Evolutionary conservation across 2,888 invertebrate species (phyloP), one percentile per base, ranked within the genome.

Genomic region (Kryphioiulus occultus): DNA sequence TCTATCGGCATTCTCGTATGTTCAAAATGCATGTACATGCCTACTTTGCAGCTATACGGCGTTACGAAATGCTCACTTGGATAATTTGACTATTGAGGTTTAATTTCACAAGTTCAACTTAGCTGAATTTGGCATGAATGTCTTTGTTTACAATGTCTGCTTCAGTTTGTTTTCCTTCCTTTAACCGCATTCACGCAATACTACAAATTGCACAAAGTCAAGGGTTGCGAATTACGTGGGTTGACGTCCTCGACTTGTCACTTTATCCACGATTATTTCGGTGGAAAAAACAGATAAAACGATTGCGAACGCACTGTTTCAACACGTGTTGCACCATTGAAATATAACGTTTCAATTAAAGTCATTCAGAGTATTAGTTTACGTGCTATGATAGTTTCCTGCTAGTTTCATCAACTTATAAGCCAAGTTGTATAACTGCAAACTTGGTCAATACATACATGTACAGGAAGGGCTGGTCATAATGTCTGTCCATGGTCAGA

Each of bases 211-310:
- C 78, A 78, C 30, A 30, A 78, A 78, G 78, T 78, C 78, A 78
- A 78, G 78, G 78, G 30, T 78, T 78, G 78, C 78, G 78, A 30
- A 15, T 78, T 30, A 78, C 78, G 78, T 78, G 78, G 78, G 78
- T 78, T 78, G 78, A 78, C 30, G 78, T 78, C 78, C 78, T 78
- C 30, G 17, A 26, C 30, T 78, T 78, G 78, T 78, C 78, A 78
- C 30, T 78, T 26, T 26, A 78, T 10, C 12, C 17, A 26, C 30
- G 30, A 78, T 78, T 78, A 78, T 78, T 78, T 78, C 78, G 78
- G 78, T 78, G 78, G 12, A 78, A 78, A 78, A 78, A 78, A 78
- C 78, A 78, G 78, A 78, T 78, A 44, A 78, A 78, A 78, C 78
- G 68, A n/a, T 9, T 68, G 26, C 68, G 5, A 68, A 12, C 26